A percentile compares a stretch with the other conserved stretches of the same genome.
Conservation (phyloP, 1,140 invertebrate genomes). For the Bombus affinis region DNA sequence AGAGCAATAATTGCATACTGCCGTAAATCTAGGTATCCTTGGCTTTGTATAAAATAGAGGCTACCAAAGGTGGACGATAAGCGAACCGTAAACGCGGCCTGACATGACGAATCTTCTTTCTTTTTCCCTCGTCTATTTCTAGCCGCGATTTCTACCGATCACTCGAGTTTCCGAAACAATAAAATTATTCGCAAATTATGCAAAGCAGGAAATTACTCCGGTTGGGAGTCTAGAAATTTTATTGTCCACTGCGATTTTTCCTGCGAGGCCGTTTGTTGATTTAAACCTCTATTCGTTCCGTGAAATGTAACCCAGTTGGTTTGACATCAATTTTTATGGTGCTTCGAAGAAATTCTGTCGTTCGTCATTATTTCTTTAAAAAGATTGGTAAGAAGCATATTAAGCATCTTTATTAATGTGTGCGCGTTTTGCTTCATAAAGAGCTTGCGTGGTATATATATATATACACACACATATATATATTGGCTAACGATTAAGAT, state of each 20-base stretch:
- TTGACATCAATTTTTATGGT: neutral
- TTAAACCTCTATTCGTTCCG: neutral
- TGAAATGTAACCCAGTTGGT: neutral
- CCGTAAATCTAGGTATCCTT: too few relatives aligned
- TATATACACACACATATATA: neutral
- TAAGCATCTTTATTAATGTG: too few relatives aligned
- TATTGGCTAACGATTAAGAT: neutral
- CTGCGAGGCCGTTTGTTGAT: too few relatives aligned
- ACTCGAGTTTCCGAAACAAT: constrained; percentile 28
- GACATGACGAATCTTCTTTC: neutral
- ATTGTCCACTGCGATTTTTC: neutral
- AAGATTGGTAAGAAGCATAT: too few relatives aligned
- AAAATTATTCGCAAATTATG: constrained; percentile 42
- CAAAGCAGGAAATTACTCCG: constrained; percentile 5
- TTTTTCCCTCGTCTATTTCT: neutral
- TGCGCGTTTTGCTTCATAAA: too few relatives aligned
- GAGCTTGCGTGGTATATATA: too few relatives aligned
- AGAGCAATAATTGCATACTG: neutral
- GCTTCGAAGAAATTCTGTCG: neutral
- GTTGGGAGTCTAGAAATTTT: neutral
- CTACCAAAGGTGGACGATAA: too few relatives aligned
- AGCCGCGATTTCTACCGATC: neutral
- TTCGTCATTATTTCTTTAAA: neutral
- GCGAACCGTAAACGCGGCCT: constrained; percentile 19
- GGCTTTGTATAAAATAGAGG: neutral